Conservation (phyloP, 1,140 invertebrate genomes). For the Drosophila cardini region DNA sequence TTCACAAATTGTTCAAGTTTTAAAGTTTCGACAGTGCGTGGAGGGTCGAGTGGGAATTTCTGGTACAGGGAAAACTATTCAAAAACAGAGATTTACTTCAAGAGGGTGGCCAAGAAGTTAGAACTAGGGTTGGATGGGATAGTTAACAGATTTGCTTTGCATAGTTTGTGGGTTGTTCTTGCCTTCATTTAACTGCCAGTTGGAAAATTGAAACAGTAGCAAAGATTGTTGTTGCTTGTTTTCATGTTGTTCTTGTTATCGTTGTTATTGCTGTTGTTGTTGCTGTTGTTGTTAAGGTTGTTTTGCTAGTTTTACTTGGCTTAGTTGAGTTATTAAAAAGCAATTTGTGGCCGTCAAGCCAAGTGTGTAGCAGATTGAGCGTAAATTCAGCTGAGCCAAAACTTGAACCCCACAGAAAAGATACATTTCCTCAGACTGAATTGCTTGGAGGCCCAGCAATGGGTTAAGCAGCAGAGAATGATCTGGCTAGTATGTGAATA, state of each 20-base stretch:
- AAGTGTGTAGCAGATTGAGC: conserved; percentile 75
- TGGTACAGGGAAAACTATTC: conserved; percentile 67
- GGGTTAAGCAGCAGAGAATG: conserved; percentile 52
- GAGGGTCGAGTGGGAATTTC: conserved; percentile 22
- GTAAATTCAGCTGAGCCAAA: conserved; percentile 63
- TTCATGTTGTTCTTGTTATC: conserved; percentile 53
- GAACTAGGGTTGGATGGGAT: conserved; percentile 16
- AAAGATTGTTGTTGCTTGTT: conserved; percentile 41
- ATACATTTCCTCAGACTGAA: conserved; percentile 11
- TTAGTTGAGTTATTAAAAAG: conserved; percentile 82
- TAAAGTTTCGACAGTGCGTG: conserved; percentile 68
- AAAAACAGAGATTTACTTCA: conserved; percentile 73
- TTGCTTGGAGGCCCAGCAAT: conserved; percentile 25
- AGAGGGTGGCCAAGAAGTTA: conserved; percentile 23
- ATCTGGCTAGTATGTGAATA: conserved; percentile 39
- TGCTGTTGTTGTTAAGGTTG: conserved; percentile 39
- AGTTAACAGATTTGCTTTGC: conserved; percentile 63
- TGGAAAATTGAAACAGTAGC: conserved; percentile 56
- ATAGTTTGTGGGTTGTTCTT: conserved; percentile 58
- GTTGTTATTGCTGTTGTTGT: conserved; percentile 64
- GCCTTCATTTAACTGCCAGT: conserved; percentile 76
- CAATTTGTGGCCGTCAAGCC: conserved; percentile 74
- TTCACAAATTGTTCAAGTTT: conserved; percentile 81
- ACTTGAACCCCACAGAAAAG: conserved; percentile 47
- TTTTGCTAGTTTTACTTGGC: conserved; percentile 65